Base-by-base conservation (phyloP, 2,113 vertebrate genomes). In the Triplophysa dalaica region DNA sequence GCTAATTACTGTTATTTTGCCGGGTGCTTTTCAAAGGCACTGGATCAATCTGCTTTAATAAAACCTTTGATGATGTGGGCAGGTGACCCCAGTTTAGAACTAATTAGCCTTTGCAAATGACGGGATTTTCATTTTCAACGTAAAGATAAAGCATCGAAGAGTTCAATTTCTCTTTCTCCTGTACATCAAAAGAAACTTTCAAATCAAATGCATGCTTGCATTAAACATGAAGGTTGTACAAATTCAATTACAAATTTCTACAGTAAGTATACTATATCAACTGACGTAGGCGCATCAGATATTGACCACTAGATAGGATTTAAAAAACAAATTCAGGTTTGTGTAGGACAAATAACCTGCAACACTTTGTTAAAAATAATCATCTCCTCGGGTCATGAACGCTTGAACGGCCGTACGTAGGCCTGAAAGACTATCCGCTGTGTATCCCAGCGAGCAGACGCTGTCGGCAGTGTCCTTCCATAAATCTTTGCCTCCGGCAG, bases 71-170 rank as follows among this genome's bases (percentile, higher is more conserved):
- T 85, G 75, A 81, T 65, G 54, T 74, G 73, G 64, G 58, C 19
- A 69, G 86, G 63, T 68, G 80, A 82, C 73, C 78, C 63, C 52
- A 8, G 77, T 65, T 79, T 84, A 83, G 84, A 87, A 85, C 87
- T 85, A 83, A 77, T 56, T 62, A 84, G 81, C 85, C 72, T 79
- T 80, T 83, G 82, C 75, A 73, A 86, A 87, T 79, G 70, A 48
- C 84, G 19, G 10, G 17, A n/a, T 16, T 14, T 33, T 72, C 50
- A 38, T 16, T 38, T 21, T 56, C 5, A 72, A 82, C 75, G 64
- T 26, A 1, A 82, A 84, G 19, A 69, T 26, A 1, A 82, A 84
- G 19, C 19, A 10, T 10, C 8, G 19, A 58, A 21, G n/a, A 58
- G 19, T 21, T 58, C 0, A 38, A 5, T 38, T 7, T 38, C 33